phyloP scores from a whole-genome alignment of 2,888 invertebrate species.

The Athetis lepigone region DNA sequence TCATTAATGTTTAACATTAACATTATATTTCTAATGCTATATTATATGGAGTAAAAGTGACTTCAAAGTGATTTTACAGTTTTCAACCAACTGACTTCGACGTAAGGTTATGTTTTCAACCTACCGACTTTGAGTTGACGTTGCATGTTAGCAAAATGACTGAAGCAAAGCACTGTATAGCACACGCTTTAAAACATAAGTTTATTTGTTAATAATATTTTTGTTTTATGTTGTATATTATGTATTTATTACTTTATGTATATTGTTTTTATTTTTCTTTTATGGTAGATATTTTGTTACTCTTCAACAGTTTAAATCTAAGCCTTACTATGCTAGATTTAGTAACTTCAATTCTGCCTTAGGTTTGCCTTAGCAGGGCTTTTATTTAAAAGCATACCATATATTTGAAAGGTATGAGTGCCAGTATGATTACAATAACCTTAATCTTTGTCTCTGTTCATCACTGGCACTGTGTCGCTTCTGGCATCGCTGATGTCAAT shows the following conservation, averaged over 20 bases:
- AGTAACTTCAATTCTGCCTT: too few species aligned
- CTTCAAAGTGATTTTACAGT: constrained; percentile 9
- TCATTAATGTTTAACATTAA: too few species aligned
- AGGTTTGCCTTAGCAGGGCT: too few species aligned
- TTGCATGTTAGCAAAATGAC: constrained; percentile 38
- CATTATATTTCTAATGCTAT: too few species aligned
- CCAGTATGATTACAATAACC: too few species aligned
- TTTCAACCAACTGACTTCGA: neutral
- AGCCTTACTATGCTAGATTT: too few species aligned
- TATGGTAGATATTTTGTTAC: neutral
- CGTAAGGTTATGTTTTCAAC: neutral
- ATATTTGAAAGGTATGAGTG: too few species aligned
- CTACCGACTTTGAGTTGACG: constrained; percentile 21
- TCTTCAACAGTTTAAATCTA: neutral
- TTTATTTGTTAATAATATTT: constrained; percentile 7
- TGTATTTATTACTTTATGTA: constrained; percentile 24
- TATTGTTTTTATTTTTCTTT: neutral
- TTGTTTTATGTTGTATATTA: constrained; percentile 29
- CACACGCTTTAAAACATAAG: constrained; percentile 65
- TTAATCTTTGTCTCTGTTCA: too few species aligned
- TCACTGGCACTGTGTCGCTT: too few species aligned
- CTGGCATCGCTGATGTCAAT: too few species aligned
- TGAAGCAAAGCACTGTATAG: constrained; percentile 59
- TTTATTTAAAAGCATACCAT: too few species aligned
- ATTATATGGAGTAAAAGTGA: too few species aligned